Evolutionary conservation across 1,140 invertebrate genomes (phyloP), one percentile per base, ranked within the genome.

Genomic region (Sesamia nonagrioides): DNA sequence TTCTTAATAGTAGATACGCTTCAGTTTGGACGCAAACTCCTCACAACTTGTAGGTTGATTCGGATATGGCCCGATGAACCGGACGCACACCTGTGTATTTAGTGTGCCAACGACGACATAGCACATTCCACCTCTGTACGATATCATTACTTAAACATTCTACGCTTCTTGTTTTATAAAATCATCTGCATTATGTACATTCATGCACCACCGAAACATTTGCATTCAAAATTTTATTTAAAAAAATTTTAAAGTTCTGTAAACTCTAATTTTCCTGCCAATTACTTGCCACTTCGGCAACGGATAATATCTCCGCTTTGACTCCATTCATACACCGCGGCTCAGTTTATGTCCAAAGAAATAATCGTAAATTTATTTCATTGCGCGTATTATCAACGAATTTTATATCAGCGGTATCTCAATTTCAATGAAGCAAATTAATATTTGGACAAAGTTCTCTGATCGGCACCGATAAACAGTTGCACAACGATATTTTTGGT

Each of bases 11-110:
- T 58, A 72, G 75, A 56, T 80, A 33, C 66, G 61, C 60, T 50
- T 78, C 61, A 76, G 77, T 73, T 73, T 35, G 63, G 21, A 27
- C n/a, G 37, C 35, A 63, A 63, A n/a, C 60, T 63, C 37, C 15
- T 18, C 58, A 73, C 33, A 11, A 18, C 21, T 66, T 60, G 63
- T 79, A 78, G 71, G 82, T 82, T 50, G 84, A 84, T 89, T 91
- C 83, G 88, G 88, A 86, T 85, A 88, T 89, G 87, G 84, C 80
- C 78, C 84, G 86, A 87, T 82, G 81, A 83, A 90, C 91, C 93
- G 93, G 93, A 94, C 91, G 92, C 89, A 88, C 93, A 94, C 93
- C 93, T 94, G 93, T 90, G 88, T 77, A 82, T 87, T 87, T 79
- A 80, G 73, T 86, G 37, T 84, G 82, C 82, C 84, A 86, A 17